These are phyloP conservation scores for Bhutanitis thaidina DNA, from an alignment of 2,888 invertebrate species.

Conservation along the genomic window DNA sequence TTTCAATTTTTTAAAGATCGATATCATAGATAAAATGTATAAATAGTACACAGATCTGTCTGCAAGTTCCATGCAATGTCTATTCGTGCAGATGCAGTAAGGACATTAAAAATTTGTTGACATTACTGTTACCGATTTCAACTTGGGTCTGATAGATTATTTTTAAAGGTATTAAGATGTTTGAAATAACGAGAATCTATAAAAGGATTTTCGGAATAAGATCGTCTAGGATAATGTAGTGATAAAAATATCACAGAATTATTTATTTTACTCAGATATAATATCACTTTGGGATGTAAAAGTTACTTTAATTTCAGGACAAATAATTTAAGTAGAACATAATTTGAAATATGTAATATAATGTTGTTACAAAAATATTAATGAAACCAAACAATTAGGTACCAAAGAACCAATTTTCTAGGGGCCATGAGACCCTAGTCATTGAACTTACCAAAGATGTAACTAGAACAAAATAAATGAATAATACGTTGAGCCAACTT, in stretches of 20 bases:
- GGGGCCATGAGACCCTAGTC: constrained; percentile 61
- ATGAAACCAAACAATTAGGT: constrained; percentile 28
- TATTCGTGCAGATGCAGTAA: constrained; percentile 7
- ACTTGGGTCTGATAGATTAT: constrained; percentile 15
- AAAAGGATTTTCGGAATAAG: background rate
- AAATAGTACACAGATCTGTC: no score
- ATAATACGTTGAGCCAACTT: constrained; percentile 2
- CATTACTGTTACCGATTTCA: background rate
- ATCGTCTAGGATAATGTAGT: no score
- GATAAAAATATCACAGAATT: no score
- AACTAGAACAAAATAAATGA: constrained; percentile 48
- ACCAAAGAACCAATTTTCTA: constrained; percentile 63
- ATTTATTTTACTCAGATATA: no score
- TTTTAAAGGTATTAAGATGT: background rate
- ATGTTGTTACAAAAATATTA: background rate
- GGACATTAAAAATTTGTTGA: background rate
- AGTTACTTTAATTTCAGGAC: no score
- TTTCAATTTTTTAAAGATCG: no score
- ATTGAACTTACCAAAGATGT: constrained; percentile 77
- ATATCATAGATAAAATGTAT: background rate
- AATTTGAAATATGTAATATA: no score
- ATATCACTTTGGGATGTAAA: no score
- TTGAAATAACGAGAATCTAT: background rate
- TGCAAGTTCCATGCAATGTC: background rate
- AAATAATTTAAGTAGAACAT: no score